Conservation (phyloP, 2,888 invertebrate species). For the Sylvicola fuscatus region DNA sequence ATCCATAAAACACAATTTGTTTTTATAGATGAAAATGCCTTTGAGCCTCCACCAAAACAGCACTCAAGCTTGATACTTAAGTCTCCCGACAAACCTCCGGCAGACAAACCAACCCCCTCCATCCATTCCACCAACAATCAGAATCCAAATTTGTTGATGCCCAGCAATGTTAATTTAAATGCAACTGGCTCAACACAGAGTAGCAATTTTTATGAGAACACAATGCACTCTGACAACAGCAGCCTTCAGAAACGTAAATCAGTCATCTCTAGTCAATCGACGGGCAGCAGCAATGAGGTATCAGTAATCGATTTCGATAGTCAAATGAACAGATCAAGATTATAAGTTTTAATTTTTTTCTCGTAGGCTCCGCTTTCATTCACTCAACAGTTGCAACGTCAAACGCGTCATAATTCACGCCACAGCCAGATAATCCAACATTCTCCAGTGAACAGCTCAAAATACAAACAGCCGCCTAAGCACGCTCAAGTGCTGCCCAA, state of each 20-base stretch:
- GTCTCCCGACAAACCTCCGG: slow-evolving; percentile 22
- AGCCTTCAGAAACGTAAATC: slow-evolving; percentile 26
- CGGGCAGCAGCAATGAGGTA: slow-evolving; percentile 27
- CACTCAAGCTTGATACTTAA: slow-evolving; percentile 21
- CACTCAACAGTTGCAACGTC: slow-evolving; percentile 79
- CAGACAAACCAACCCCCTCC: background rate
- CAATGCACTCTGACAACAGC: slow-evolving; percentile 26
- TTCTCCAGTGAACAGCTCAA: slow-evolving; percentile 18
- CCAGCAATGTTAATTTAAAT: slow-evolving; percentile 19
- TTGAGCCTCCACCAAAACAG: slow-evolving; percentile 21
- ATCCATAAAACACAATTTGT: slow-evolving; percentile 3
- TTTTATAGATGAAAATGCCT: slow-evolving; percentile 16
- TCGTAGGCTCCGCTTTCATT: slow-evolving; percentile 54
- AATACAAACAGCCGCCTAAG: slow-evolving; percentile 16
- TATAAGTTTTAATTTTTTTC: background rate
- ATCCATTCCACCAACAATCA: slow-evolving; percentile 5
- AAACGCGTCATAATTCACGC: slow-evolving; percentile 14
- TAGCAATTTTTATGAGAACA: slow-evolving; percentile 26
- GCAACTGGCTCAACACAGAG: slow-evolving; percentile 26
- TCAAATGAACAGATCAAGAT: background rate
- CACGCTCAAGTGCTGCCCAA: slow-evolving; percentile 25
- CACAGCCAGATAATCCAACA: slow-evolving; percentile 7
- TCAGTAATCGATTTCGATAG: background rate
- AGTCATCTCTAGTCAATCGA: slow-evolving; percentile 28
- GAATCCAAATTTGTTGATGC: slow-evolving; percentile 9